A percentile compares a stretch with the other conserved stretches of the same genome.
Evolutionary conservation across 53 echinoderm and acorn worm species (phyloP).

Genomic region (Antedon mediterranea): DNA sequence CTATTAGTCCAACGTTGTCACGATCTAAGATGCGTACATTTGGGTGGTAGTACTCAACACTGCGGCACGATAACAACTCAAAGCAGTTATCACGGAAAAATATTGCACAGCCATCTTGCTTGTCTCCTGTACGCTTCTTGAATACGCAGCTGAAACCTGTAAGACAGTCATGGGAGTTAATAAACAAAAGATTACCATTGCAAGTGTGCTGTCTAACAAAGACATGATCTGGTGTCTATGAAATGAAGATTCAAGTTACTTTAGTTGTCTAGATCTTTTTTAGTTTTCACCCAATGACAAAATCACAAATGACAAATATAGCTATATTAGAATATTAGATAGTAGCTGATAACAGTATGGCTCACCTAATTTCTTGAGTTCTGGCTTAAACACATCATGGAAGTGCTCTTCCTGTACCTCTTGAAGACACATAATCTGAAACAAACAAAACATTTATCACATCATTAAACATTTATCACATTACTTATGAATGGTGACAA

Average conservation of each 20-base stretch:
- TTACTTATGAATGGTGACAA: too few species aligned
- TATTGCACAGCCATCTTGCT: conserved; percentile 76
- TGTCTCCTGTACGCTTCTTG: conserved; percentile 77
- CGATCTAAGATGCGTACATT: conserved; percentile 41
- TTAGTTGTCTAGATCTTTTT: too few species aligned
- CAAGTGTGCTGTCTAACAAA: too few species aligned
- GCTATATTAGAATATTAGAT: too few species aligned
- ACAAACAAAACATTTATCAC: too few species aligned
- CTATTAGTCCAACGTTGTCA: conserved; percentile 73
- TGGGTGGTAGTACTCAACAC: conserved; percentile 36
- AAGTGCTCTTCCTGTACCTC: conserved; percentile 56
- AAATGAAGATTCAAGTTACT: too few species aligned
- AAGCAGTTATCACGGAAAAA: conserved; percentile 51
- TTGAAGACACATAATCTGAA: conserved; percentile 69
- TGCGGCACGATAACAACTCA: conserved; percentile 8
- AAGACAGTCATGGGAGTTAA: too few species aligned
- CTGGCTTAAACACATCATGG: conserved; percentile 42
- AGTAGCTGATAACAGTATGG: neutral
- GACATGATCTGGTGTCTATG: too few species aligned
- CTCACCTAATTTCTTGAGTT: conserved; percentile 45
- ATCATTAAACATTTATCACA: too few species aligned
- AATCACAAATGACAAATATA: too few species aligned
- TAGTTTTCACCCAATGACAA: too few species aligned
- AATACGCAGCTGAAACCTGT: conserved; percentile 57
- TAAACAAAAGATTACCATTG: too few species aligned